Evolutionary conservation across 2,888 invertebrate species (phyloP).

Genomic region (Fragum whitleyi): DNA sequence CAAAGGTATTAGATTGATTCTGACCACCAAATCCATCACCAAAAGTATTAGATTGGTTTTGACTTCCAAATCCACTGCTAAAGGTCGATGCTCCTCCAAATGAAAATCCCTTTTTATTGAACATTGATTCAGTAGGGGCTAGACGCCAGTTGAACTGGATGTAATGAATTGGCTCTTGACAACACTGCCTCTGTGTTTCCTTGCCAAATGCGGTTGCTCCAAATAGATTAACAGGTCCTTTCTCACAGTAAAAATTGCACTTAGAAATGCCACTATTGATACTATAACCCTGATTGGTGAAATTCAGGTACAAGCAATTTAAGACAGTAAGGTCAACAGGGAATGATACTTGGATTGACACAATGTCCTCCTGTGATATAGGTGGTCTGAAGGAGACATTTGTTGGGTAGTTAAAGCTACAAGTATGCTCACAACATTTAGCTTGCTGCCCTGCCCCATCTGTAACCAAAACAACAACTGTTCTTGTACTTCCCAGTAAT

Average conservation of each 20-base stretch:
- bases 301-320: constrained; percentile 34
- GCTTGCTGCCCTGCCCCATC: constrained; percentile 10
- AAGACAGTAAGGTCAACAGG: constrained; percentile 34
- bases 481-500: constrained; percentile 25
- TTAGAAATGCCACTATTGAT: constrained; percentile 27
- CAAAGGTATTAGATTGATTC: no score
- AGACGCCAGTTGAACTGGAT: constrained; percentile 10
- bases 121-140: neutral
- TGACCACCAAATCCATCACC: no score
- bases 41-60: neutral
- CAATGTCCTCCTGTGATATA: constrained; percentile 9
- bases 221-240: constrained; percentile 16
- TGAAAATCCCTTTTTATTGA: neutral
- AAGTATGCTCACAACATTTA: constrained; percentile 42
- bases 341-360: constrained; percentile 32
- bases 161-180: constrained; percentile 11
- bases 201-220: neutral
- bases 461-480: constrained; percentile 29
- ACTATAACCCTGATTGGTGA: constrained; percentile 29
- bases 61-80: neutral
- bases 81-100: neutral
- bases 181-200: constrained; percentile 2
- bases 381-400: constrained; percentile 1
- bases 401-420: neutral
- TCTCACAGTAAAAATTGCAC: constrained; percentile 37